Conservation (phyloP, 2,888 invertebrate genomes). For the Callinectes sapidus region DNA sequence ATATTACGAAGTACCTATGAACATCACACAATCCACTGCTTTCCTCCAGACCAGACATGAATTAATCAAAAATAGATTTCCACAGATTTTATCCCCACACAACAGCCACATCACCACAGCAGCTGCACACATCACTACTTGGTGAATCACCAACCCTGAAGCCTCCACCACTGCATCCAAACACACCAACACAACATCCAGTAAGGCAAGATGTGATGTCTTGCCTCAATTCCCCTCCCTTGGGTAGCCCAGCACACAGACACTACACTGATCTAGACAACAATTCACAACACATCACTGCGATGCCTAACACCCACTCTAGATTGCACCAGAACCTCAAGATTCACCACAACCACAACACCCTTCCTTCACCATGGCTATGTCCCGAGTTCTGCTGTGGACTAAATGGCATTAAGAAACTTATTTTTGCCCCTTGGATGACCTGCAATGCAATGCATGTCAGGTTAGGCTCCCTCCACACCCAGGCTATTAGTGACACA, state of each 20-base stretch:
- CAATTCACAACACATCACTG: too few relatives aligned
- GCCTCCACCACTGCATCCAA: neutral
- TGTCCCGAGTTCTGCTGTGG: neutral
- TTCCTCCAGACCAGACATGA: neutral
- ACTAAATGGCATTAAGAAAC: neutral
- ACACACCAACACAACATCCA: neutral
- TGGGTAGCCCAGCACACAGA: neutral
- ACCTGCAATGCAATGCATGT: neutral
- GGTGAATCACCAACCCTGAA: neutral
- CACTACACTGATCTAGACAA: too few relatives aligned
- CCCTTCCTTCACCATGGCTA: neutral
- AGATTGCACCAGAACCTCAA: neutral
- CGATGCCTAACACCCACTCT: neutral
- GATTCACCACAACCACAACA: constrained; percentile 17
- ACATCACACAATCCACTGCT: neutral
- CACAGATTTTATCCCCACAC: neutral
- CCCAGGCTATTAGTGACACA: neutral
- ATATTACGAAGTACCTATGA: neutral
- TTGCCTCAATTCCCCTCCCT: too few relatives aligned
- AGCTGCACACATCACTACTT: neutral
- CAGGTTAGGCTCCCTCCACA: neutral
- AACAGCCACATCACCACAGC: neutral
- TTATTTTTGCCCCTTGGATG: neutral
- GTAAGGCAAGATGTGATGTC: too few relatives aligned
- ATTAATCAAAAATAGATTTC: neutral